Conservation (phyloP, 30 jellyfish, hydroid and myxozoan species). For the Pseudorhiza aurosa region DNA sequence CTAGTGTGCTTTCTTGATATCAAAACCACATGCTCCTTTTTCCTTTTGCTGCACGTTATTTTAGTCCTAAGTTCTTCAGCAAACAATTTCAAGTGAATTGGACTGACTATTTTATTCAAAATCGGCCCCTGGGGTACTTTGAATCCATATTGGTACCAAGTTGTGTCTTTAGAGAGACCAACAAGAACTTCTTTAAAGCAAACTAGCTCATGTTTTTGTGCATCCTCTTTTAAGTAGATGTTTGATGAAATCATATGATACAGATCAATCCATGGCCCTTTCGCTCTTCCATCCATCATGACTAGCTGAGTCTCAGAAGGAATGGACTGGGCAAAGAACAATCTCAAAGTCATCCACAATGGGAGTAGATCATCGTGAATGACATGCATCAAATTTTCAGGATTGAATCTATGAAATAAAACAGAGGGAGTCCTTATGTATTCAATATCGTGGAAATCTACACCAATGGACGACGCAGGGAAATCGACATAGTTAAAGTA, state of each 20-base stretch:
- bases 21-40: conserved; percentile 45
- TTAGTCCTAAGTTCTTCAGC: background rate
- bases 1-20: conserved; percentile 75
- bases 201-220: conserved; percentile 23
- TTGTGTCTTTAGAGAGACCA: conserved; percentile 79
- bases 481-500: conserved; percentile 78
- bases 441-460: background rate
- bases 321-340: background rate
- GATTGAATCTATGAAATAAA: conserved; percentile 87
- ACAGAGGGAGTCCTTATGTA: conserved; percentile 14
- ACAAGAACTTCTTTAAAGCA: conserved; percentile 81
- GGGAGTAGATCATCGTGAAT: conserved; percentile 94
- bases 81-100: conserved; percentile 25
- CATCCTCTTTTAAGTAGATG: conserved; percentile 7
- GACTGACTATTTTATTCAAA: background rate
- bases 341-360: conserved; percentile 45
- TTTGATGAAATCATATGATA: conserved; percentile 17
- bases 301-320: conserved; percentile 28
- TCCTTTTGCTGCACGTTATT: background rate
- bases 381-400: conserved; percentile 95
- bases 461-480: conserved; percentile 36
- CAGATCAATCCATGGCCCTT: conserved; percentile 77
- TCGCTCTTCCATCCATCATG: conserved; percentile 78
- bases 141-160: conserved; percentile 98
- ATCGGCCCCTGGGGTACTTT: conserved; percentile 83